Evolutionary conservation across 2,888 invertebrate species (phyloP).

Genomic region (Plagiodera versicolora): DNA sequence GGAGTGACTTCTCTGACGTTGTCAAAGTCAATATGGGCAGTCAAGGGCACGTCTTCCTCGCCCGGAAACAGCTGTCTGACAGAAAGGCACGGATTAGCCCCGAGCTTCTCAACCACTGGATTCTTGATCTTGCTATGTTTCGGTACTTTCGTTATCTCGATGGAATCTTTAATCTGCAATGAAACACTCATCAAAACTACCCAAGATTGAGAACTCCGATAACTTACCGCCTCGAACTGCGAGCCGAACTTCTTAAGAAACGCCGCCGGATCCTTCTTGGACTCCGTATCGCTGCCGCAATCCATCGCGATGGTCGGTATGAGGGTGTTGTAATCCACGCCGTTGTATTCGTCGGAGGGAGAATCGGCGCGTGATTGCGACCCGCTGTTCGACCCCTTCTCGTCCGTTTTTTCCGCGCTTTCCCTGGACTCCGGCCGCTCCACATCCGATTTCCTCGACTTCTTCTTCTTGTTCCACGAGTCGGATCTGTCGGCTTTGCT

Average conservation of each 20-base stretch:
- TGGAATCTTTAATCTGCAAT: constrained; percentile 29
- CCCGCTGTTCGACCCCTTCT: constrained; percentile 27
- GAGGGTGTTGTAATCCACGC: constrained; percentile 51
- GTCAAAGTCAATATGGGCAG: constrained; percentile 74
- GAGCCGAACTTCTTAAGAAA: constrained; percentile 26
- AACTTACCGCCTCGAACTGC: constrained; percentile 34
- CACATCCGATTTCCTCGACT: neutral
- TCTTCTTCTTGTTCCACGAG: constrained; percentile 43
- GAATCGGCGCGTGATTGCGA: constrained; percentile 49
- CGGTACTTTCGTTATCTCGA: constrained; percentile 35
- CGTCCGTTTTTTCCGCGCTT: constrained; percentile 46
- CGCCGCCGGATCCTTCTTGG: constrained; percentile 37
- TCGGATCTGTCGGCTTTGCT: constrained; percentile 45
- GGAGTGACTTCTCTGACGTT: constrained; percentile 73
- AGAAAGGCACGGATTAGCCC: constrained; percentile 80
- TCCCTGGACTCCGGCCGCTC: constrained; percentile 46
- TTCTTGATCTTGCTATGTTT: constrained; percentile 50
- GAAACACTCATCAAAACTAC: too few species aligned
- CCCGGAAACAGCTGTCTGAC: constrained; percentile 80
- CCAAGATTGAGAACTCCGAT: too few species aligned
- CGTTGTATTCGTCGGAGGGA: constrained; percentile 47
- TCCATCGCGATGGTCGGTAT: constrained; percentile 52
- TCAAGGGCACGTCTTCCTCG: constrained; percentile 78
- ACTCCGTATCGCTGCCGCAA: constrained; percentile 45
- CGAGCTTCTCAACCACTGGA: constrained; percentile 66